Percentiles rank a stretch among this genome's conserved stretches.
Evolutionary conservation across 2,113 vertebrate species (phyloP).

Genomic region (Chrysemys picta): DNA sequence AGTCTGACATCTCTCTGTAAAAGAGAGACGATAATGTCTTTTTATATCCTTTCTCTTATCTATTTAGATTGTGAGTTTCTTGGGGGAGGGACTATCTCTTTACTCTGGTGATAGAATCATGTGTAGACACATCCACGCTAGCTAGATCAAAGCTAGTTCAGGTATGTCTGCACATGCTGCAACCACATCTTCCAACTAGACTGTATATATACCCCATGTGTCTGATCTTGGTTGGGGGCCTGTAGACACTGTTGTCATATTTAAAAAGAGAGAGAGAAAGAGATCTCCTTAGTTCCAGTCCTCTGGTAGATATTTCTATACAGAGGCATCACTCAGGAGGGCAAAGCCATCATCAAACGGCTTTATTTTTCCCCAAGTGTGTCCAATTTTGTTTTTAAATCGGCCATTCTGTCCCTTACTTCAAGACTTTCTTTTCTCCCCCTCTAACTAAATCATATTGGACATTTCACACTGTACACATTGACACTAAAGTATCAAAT

Average conservation of each 20-base stretch:
- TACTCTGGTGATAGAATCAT: background rate
- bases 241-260: background rate
- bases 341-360: background rate
- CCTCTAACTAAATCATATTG: slow-evolving; percentile 29
- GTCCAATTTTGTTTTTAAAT: rapidly evolving
- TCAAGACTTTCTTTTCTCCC: background rate
- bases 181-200: background rate
- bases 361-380: background rate
- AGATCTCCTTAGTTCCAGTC: background rate
- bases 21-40: background rate
- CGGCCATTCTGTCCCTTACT: background rate
- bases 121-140: background rate
- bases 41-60: background rate
- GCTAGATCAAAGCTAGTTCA: background rate
- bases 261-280: background rate
- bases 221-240: background rate
- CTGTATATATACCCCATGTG: background rate
- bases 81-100: background rate
- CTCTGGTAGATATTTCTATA: background rate
- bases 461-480: slow-evolving; percentile 39
- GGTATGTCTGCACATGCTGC: background rate
- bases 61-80: background rate
- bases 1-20: background rate
- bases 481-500: slow-evolving; percentile 37
- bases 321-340: background rate